Evolutionary conservation across 2,113 vertebrate species (phyloP), one percentile per base, ranked within the genome.

Genomic region (Capra hircus): DNA sequence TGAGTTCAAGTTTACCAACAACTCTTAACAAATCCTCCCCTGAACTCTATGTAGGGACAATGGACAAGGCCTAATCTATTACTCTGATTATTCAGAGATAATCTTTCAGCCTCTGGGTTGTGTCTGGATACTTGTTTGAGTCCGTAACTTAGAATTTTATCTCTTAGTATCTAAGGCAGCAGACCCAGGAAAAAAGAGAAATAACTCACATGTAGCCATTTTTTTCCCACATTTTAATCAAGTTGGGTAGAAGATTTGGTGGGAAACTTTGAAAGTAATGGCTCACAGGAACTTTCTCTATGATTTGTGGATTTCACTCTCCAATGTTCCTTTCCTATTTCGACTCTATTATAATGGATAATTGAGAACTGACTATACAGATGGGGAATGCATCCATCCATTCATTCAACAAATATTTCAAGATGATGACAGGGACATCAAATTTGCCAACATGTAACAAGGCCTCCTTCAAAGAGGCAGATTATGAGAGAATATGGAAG

Each of bases 381-480:
- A 96, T 93, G 96, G 96, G 82, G 50, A 97, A 87, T 40, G 64
- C 84, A 94, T 78, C 94, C 96, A 94, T 90, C 92, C 95, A 97
- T 88, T 71, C 94, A 95, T 81, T 90, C 91, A 94, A 81, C 88
- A 88, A 45, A 97, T 90, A 98, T 82, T 94, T 97, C 97, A 98
- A 96, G 89, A 86, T 14, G 48, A 30, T 81, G 89, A 94, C 93
- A 88, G 55, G 27, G 15, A 67, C 62, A 96, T 92, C 95, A 78
- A 82, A 82, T 90, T 50, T 81, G 59, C 93, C 91, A 87, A 82
- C 96, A 91, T 50, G 89, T 92, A 94, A 78, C 93, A 33, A 57
- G 88, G 28, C 28, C 88, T 90, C 55, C 80, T 92, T 43, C 67
- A 67, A 91, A 93, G 77, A 78, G 52, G 95, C 21, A 45, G 88